Percentiles rank a stretch among this genome's conserved stretches.
Conservation (phyloP, 2,113 vertebrate genomes). For the Elachura formosa region DNA sequence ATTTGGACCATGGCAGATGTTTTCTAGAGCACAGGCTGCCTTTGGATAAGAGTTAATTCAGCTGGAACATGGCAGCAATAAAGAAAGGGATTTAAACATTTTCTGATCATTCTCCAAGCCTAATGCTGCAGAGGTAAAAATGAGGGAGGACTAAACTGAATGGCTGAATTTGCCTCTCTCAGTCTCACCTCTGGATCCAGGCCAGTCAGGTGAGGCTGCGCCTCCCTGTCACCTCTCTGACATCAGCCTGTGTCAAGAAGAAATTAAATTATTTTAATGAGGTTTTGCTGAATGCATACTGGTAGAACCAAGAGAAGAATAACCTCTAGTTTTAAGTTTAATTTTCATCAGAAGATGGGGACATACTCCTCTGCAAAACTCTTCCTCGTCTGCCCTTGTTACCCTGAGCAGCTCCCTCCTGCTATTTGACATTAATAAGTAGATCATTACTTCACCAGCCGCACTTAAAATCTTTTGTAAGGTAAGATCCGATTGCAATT, state of each 20-base stretch:
- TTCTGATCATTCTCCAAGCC: neutral
- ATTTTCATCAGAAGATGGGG: neutral
- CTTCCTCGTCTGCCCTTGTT: neutral
- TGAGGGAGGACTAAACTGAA: neutral
- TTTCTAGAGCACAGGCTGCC: neutral
- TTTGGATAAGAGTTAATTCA: neutral
- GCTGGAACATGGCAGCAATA: neutral
- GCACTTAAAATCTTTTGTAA: neutral
- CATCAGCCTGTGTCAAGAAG: neutral
- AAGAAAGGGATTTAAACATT: conserved; percentile 5
- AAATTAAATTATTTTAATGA: neutral
- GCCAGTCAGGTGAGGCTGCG: fast-evolving
- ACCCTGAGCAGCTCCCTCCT: neutral
- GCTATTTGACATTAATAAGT: neutral
- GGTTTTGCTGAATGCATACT: neutral
- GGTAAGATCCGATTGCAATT: neutral
- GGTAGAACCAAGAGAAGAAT: neutral
- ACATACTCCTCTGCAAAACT: neutral
- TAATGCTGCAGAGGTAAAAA: neutral
- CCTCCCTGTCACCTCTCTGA: neutral
- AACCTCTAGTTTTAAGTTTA: neutral
- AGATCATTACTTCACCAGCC: neutral
- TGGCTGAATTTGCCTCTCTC: neutral
- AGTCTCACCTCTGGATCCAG: neutral
- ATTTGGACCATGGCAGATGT: neutral